A percentile compares a stretch with the other conserved stretches of the same genome.
Evolutionary conservation across 2,797 vertebrate species (phyloP).

Genomic region (Anguilla anguilla): DNA sequence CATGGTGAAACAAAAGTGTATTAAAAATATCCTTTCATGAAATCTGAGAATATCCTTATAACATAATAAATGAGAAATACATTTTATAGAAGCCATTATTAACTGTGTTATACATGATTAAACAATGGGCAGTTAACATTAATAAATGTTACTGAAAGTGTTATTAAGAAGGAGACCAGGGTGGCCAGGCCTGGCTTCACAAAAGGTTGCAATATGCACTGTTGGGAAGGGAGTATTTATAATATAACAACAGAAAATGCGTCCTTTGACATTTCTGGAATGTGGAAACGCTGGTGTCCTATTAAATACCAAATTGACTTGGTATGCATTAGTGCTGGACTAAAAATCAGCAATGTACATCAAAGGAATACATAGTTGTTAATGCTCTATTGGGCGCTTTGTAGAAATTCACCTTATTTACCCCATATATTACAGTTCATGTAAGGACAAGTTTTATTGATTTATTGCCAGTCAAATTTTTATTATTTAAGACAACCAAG

Average conservation of each 20-base stretch:
- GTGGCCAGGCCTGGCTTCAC: background rate
- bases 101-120: no score
- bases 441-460: background rate
- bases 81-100: no score
- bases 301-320: background rate
- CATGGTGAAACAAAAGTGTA: no score
- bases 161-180: background rate
- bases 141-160: no score
- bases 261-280: background rate
- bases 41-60: no score
- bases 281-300: background rate
- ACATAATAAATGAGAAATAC: no score
- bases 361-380: background rate
- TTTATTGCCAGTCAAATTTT: background rate
- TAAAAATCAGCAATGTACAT: background rate
- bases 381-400: background rate
- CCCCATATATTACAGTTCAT: background rate
- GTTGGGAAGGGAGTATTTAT: background rate
- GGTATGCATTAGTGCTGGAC: background rate
- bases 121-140: no score
- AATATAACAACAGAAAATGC: background rate
- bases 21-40: no score
- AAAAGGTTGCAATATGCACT: background rate
- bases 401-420: background rate
- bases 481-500: background rate